Evolutionary conservation across 2,113 vertebrate species (phyloP), one percentile per base, ranked within the genome.

Genomic region (Lathamus discolor): DNA sequence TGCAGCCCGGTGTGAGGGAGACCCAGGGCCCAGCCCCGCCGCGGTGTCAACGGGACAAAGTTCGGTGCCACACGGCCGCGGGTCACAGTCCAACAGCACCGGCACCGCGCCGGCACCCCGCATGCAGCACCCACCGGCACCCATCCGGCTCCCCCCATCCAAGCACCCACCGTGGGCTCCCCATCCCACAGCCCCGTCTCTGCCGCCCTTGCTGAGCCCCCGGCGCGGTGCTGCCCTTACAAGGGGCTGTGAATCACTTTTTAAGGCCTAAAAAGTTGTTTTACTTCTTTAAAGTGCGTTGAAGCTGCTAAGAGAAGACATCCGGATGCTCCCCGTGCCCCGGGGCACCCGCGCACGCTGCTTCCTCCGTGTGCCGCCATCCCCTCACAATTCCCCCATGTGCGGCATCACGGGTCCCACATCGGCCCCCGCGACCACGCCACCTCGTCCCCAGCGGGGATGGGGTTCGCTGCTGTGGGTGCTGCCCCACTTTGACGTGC

Each of bases 381-480:
- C 88, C 37, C 37, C 44, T 33, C 54, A 64, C 6, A 0, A 33
- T 24, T 39, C 48, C 57, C 41, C 0, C 0, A 1, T 20, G 17
- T 2, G n/a, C 0, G 1, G 24, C 67, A 23, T 29, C 1, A 5
- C 13, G 10, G 48, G 16, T 79, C 80, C 81, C 73, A 22, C 4
- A 1, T 29, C 0, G 4, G 28, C 24, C 78, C 22, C 51, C 1
- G 0, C 8, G 19, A 75, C 94, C 82, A 7, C 22, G 0, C 6
- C 29, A 18, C 54, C 37, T 14, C 2, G 0, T 8, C 41, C 69
- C 59, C 4, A 0, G 9, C 0, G 6, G 37, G 37, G 33, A 2
- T 1, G 12, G 69, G 31, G 41, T 2, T 20, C 6, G 0, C 19
- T 6, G n/a, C 41, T 2, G 12, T 0, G 44, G 59, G n/a, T 0